Percentiles rank a stretch among this genome's conserved stretches.
These are phyloP conservation scores for Microdon myrmicae DNA, from an alignment of 2,888 invertebrate genomes.

Conservation along the genomic window DNA sequence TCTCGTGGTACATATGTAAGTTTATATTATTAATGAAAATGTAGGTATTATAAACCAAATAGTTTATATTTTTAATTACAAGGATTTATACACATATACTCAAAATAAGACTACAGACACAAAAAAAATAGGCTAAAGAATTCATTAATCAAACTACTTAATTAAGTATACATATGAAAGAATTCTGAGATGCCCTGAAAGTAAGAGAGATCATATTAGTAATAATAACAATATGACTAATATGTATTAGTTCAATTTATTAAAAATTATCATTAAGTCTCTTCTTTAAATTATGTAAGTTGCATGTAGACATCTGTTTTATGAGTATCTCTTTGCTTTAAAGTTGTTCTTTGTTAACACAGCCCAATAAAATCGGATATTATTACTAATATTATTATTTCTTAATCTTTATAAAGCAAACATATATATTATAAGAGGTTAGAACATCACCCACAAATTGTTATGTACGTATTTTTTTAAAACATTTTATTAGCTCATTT, in stretches of 20 bases:
- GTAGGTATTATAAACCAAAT: constrained; percentile 39
- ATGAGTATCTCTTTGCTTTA: constrained; percentile 16
- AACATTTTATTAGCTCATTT: constrained; percentile 11
- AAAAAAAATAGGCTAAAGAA: constrained; percentile 35
- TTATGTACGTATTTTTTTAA: constrained; percentile 19
- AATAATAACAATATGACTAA: constrained; percentile 15
- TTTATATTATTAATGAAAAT: constrained; percentile 34
- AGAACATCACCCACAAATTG: constrained; percentile 30
- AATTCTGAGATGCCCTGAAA: constrained; percentile 46
- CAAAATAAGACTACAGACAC: constrained; percentile 47
- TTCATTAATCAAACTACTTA: constrained; percentile 43
- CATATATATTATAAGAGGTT: constrained; percentile 17
- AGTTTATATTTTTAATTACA: constrained; percentile 51
- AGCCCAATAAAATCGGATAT: constrained; percentile 10
- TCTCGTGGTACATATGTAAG: constrained; percentile 32
- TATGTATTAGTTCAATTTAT: constrained; percentile 10
- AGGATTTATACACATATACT: constrained; percentile 45
- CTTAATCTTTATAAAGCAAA: constrained; percentile 39
- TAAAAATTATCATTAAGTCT: constrained; percentile 17
- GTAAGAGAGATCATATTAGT: constrained; percentile 43
- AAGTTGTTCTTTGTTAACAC: constrained; percentile 7
- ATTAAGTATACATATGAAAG: constrained; percentile 34
- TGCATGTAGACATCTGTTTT: constrained; percentile 1
- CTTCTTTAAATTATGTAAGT: constrained; percentile 18
- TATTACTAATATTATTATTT: constrained; percentile 10